These are phyloP conservation scores for Caenorhabditis latens DNA, from an alignment of 1,140 invertebrate genomes.

Conservation along the genomic window DNA sequence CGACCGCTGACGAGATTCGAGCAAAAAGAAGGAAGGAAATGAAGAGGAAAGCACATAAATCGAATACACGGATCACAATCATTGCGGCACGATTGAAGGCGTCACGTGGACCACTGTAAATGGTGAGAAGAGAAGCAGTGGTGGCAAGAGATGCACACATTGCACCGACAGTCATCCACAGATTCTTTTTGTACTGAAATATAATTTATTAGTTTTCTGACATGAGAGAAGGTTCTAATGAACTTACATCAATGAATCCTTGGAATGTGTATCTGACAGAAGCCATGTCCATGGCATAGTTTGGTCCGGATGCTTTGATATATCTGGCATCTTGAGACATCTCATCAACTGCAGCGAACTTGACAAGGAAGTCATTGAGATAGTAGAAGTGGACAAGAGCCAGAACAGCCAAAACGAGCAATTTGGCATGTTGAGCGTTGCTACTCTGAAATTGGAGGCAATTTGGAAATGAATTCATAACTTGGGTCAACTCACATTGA, in stretches of 20 bases:
- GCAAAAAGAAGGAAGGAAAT: constrained; percentile 61
- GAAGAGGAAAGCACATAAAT: constrained; percentile 60
- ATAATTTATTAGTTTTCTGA: background rate
- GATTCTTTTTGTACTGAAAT: constrained; percentile 74
- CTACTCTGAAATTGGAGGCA: constrained; percentile 2
- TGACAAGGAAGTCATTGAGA: constrained; percentile 55
- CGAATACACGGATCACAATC: constrained; percentile 48
- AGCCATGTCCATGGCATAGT: background rate
- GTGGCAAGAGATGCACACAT: constrained; percentile 74
- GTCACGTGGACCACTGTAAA: constrained; percentile 37
- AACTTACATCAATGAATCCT: constrained; percentile 56
- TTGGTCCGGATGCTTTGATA: background rate
- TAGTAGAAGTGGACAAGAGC: constrained; percentile 55
- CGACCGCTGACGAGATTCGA: constrained; percentile 34
- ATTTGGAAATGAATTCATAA: background rate
- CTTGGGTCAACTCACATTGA: background rate
- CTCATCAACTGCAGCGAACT: constrained; percentile 41
- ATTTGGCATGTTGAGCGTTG: constrained; percentile 46
- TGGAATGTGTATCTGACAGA: constrained; percentile 47
- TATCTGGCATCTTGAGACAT: constrained; percentile 33
- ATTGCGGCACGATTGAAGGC: constrained; percentile 6
- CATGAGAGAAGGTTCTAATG: background rate
- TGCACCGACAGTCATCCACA: constrained; percentile 76
- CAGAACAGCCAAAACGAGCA: constrained; percentile 42
- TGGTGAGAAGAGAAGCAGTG: constrained; percentile 70